A percentile compares a stretch with the other conserved stretches of the same genome.
phyloP scores from a whole-genome alignment of 1,140 invertebrate species.

The Himalopsyche phryganea region DNA sequence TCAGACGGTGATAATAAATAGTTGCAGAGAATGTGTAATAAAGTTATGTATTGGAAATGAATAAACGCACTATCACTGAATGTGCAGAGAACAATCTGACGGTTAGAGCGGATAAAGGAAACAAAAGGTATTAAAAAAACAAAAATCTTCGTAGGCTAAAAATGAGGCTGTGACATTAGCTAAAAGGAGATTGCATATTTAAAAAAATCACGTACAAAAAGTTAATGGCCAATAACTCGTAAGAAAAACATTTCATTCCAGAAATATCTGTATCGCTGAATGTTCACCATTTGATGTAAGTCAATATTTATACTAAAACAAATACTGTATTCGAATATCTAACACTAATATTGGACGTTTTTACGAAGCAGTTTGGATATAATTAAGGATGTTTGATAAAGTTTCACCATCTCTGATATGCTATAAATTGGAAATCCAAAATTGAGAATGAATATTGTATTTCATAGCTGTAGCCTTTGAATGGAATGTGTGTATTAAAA shows the following conservation, averaged over 20 bases:
- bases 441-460: too few relatives aligned
- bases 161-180: conserved; percentile 34
- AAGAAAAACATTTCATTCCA: conserved; percentile 27
- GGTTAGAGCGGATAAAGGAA: conserved; percentile 10
- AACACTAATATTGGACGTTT: conserved; percentile 1
- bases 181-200: conserved; percentile 34
- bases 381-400: too few relatives aligned
- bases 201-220: conserved; percentile 32
- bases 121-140: conserved; percentile 21
- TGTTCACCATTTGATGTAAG: conserved; percentile 7
- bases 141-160: conserved; percentile 34
- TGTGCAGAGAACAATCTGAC: conserved; percentile 31
- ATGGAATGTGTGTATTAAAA: too few relatives aligned
- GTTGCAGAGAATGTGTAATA: conserved; percentile 6
- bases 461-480: too few relatives aligned
- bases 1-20: conserved; percentile 1
- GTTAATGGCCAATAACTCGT: conserved; percentile 27
- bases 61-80: conserved; percentile 33
- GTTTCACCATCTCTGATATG: too few relatives aligned
- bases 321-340: conserved; percentile 7
- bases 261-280: conserved; percentile 7
- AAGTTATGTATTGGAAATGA: conserved; percentile 29
- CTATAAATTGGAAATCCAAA: too few relatives aligned
- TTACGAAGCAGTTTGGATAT: too few relatives aligned
- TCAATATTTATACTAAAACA: conserved; percentile 6